These are phyloP conservation scores for Malurus alboscapulatus DNA, from an alignment of 2,113 vertebrate genomes.

Conservation along the genomic window DNA sequence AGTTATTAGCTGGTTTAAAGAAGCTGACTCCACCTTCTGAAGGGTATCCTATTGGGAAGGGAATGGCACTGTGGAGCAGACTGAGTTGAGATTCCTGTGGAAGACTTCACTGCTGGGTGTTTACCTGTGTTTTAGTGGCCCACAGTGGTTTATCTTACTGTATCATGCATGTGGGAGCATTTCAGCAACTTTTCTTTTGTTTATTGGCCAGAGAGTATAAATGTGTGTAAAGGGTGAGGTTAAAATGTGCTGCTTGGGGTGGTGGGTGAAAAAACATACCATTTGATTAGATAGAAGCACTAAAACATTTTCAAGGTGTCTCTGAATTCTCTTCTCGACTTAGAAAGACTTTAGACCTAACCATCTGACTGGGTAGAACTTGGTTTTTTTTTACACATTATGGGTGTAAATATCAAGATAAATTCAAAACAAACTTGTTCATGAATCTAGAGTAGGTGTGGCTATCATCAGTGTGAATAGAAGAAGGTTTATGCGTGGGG, in stretches of 20 bases:
- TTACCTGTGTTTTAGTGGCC: not conserved
- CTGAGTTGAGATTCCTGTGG: not conserved
- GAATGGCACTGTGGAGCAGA: not conserved
- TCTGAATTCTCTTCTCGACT: not conserved
- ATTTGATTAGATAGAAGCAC: not conserved
- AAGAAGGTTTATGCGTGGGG: not conserved
- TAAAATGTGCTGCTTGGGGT: not conserved
- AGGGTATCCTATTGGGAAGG: not conserved
- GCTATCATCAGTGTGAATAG: accelerated
- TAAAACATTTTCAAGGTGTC: not conserved
- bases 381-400: not conserved
- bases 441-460: not conserved
- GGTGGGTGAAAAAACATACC: accelerated
- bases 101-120: not conserved
- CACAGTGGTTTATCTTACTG: not conserved
- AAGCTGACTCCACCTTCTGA: not conserved
- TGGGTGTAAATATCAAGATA: not conserved
- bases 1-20: not conserved
- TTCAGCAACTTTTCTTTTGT: not conserved
- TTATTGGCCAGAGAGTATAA: not conserved
- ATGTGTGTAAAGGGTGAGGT: not conserved
- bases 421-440: not conserved
- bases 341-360: not conserved
- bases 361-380: not conserved
- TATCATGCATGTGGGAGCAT: not conserved